Base-by-base conservation (phyloP, 2,797 vertebrate genomes). In the Xenops minutus region DNA sequence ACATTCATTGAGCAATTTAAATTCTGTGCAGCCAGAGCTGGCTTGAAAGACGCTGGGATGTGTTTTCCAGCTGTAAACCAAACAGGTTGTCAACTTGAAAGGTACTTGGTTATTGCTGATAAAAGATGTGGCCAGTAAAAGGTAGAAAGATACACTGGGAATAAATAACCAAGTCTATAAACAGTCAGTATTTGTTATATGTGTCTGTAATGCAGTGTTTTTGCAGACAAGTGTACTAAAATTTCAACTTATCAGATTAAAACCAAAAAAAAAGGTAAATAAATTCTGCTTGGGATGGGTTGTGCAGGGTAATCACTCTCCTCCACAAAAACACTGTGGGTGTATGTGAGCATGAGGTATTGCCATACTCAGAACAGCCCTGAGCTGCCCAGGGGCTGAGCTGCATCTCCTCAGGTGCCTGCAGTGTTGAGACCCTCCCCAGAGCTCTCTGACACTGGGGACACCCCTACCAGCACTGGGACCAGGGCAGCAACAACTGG, bases 71-170 rank as follows among this genome's bases (percentile, higher is more conserved):
- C 86, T 1, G 0, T n/a, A 93, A 77, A 69, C 88, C 36, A 74
- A 75, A 71, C 49, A 78, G 72, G 88, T 59, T 59, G 44, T 88
- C 64, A 44, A 72, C 67, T 95, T 92, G 91, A 90, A 95, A 96
- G 91, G 74, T 92, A 83, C 94, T 94, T 62, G 75, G 77, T 91
- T 95, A 95, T 94, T 96, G 92, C 94, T 93, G 95, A 88, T 86
- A 78, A 93, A 95, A 96, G 88, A 79, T 37, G 5, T 63, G 78
- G 89, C 82, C 59, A 89, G 93, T 83, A 63, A 96, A 91, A 93
- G 30, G 72, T 77, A 82, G 81, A 54, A 79, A 92, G 94, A 93
- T 39, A 87, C 54, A 43, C 56, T 85, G 39, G 85, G 56, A 85
- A 73, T 90, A 94, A 95, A 91, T 94, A 89, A 90, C 92, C 27